phyloP scores from a whole-genome alignment of 2,113 vertebrate species.

The Hoplias malabaricus region DNA sequence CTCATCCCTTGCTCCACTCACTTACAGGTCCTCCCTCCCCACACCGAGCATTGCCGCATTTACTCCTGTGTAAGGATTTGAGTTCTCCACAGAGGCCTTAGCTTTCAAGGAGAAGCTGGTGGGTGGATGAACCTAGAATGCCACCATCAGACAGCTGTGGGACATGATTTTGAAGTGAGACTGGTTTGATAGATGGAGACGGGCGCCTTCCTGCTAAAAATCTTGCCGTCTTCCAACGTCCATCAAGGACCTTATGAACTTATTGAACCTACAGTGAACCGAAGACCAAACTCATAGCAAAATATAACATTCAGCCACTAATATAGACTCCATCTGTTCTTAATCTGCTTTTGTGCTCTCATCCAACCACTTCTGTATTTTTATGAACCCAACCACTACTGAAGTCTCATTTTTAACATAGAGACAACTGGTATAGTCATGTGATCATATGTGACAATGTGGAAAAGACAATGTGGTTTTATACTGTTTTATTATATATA shows the following conservation, averaged over 20 bases:
- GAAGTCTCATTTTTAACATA: conserved; percentile 56
- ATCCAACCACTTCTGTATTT: not conserved
- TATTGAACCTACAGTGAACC: too few species aligned
- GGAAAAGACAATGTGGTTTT: conserved; percentile 62
- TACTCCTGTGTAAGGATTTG: not conserved
- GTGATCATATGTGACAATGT: conserved; percentile 63
- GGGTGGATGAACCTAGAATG: not conserved
- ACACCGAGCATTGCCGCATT: not conserved
- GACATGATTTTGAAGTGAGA: not conserved
- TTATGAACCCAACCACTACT: conserved; percentile 61
- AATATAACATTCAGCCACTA: conserved; percentile 26
- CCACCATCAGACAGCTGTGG: not conserved
- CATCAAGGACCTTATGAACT: conserved; percentile 11
- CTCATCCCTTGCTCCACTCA: not conserved
- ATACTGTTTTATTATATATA: conserved; percentile 62
- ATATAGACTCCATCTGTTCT: conserved; percentile 17
- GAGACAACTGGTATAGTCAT: conserved; percentile 47
- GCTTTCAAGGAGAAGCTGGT: not conserved
- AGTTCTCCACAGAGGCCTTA: not conserved
- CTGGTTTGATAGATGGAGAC: not conserved
- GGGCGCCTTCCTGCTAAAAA: not conserved
- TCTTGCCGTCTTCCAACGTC: conserved; percentile 47
- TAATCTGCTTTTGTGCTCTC: conserved; percentile 48
- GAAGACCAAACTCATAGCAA: conserved; percentile 1
- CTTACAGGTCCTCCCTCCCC: not conserved